Percentiles rank a stretch among this genome's conserved stretches.
Conservation (phyloP, 2,888 invertebrate species). For the Chirona hameri region DNA sequence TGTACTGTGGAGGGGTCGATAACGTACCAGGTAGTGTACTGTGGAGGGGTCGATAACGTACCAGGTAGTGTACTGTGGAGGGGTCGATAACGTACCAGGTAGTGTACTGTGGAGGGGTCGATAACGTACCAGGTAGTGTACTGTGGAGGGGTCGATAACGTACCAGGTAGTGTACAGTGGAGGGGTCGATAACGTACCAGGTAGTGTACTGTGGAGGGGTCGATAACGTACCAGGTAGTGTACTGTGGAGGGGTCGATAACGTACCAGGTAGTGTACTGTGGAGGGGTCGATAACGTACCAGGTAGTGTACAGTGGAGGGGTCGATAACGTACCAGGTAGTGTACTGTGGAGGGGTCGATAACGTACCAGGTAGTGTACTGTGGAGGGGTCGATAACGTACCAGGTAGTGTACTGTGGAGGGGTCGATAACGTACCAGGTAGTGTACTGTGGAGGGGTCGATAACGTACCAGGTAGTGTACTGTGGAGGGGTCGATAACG, state of each 20-base stretch:
- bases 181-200: slow-evolving; percentile 57
- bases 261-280: slow-evolving; percentile 77
- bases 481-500: slow-evolving; percentile 72
- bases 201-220: slow-evolving; percentile 77
- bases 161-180: no score
- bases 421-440: slow-evolving; percentile 74
- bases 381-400: slow-evolving; percentile 73
- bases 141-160: slow-evolving; percentile 82
- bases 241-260: slow-evolving; percentile 75
- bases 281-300: slow-evolving; percentile 80
- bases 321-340: slow-evolving; percentile 60
- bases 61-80: slow-evolving; percentile 76
- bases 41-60: slow-evolving; percentile 73
- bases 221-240: slow-evolving; percentile 72
- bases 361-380: slow-evolving; percentile 70
- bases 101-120: slow-evolving; percentile 77
- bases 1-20: slow-evolving; percentile 79
- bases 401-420: slow-evolving; percentile 76
- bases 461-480: slow-evolving; percentile 71
- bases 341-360: slow-evolving; percentile 79
- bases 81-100: slow-evolving; percentile 74
- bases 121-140: slow-evolving; percentile 71
- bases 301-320: no score
- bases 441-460: slow-evolving; percentile 77
- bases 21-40: slow-evolving; percentile 70